Percentiles rank a stretch among this genome's conserved stretches.
Conservation (phyloP, 2,113 vertebrate species). For the Ondatra zibethicus region DNA sequence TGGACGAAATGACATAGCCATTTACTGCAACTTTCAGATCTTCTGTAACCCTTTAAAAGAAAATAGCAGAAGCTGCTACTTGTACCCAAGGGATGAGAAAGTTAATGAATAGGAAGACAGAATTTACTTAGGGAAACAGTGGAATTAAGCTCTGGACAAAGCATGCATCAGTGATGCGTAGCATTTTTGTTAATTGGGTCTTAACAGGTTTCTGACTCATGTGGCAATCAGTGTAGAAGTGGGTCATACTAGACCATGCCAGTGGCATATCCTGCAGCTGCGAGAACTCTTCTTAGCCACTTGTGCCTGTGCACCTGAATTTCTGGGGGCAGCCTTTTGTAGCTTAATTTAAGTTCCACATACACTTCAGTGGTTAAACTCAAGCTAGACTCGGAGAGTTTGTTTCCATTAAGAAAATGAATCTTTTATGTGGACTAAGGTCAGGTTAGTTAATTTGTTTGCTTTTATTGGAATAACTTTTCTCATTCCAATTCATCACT, state of each 20-base stretch:
- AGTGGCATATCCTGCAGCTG: slow-evolving; percentile 70
- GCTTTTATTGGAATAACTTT: slow-evolving; percentile 84
- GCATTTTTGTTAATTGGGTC: slow-evolving; percentile 90
- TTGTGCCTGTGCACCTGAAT: slow-evolving; percentile 76
- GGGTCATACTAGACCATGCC: slow-evolving; percentile 85
- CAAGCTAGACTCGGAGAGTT: slow-evolving; percentile 74
- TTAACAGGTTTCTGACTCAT: slow-evolving; percentile 89
- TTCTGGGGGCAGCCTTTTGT: slow-evolving; percentile 15
- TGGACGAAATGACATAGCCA: slow-evolving; percentile 72
- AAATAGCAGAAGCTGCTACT: slow-evolving; percentile 82
- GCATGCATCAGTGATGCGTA: slow-evolving; percentile 87
- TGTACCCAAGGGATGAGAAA: slow-evolving; percentile 87
- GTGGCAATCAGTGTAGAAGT: slow-evolving; percentile 87
- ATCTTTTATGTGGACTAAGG: slow-evolving; percentile 81
- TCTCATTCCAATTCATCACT: slow-evolving; percentile 82
- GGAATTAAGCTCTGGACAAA: slow-evolving; percentile 90
- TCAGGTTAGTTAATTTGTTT: slow-evolving; percentile 84
- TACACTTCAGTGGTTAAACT: slow-evolving; percentile 79
- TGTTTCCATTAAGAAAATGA: slow-evolving; percentile 84
- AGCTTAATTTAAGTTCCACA: slow-evolving; percentile 71
- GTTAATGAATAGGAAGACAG: slow-evolving; percentile 89
- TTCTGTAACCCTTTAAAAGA: slow-evolving; percentile 84
- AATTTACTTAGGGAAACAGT: slow-evolving; percentile 88
- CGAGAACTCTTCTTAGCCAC: slow-evolving; percentile 79
- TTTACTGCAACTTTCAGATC: slow-evolving; percentile 81